Evolutionary conservation across 2,797 vertebrate species (phyloP).

Genomic region (Cossypha heuglini): DNA sequence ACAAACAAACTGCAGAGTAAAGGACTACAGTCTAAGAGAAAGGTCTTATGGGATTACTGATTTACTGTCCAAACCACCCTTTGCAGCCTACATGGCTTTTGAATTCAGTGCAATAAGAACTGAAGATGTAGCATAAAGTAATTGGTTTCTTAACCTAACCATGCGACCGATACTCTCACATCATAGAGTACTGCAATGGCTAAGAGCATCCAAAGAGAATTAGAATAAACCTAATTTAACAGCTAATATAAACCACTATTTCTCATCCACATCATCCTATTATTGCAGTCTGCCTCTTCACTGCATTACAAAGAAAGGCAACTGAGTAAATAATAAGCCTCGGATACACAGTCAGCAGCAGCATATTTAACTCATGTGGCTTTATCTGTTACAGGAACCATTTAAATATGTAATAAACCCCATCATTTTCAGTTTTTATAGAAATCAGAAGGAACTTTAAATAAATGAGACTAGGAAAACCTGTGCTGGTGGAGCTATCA

Average conservation of each 20-base stretch:
- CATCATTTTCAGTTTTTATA: not conserved
- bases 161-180: not conserved
- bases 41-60: not conserved
- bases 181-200: not conserved
- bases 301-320: not conserved
- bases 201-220: not conserved
- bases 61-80: not conserved
- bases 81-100: not conserved
- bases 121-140: not conserved
- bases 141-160: not conserved
- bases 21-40: not conserved
- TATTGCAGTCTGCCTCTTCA: not conserved
- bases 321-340: not conserved
- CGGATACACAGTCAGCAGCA: not conserved
- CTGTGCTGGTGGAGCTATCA: not conserved
- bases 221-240: not conserved
- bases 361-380: not conserved
- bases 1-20: not conserved
- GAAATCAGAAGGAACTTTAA: not conserved
- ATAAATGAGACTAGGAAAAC: not conserved
- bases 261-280: not conserved
- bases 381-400: not conserved
- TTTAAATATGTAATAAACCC: not conserved
- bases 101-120: not conserved
- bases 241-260: not conserved